phyloP scores from a whole-genome alignment of 2,113 vertebrate genomes.

The Toxotes jaculatrix region DNA sequence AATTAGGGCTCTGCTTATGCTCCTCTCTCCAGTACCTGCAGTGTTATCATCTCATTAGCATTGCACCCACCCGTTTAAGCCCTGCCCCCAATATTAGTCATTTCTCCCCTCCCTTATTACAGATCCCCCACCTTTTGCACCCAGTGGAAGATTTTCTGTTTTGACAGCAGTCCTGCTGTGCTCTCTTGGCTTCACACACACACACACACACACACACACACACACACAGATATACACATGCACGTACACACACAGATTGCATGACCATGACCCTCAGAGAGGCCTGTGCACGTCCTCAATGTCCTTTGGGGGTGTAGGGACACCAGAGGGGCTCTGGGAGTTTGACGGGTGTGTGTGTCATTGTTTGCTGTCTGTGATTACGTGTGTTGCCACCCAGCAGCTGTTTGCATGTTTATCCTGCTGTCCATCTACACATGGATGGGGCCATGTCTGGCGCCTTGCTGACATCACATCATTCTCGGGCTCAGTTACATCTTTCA shows the following conservation, averaged over 20 bases:
- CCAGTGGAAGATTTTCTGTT: constrained; percentile 73
- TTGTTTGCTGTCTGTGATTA: constrained; percentile 77
- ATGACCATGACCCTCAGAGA: constrained; percentile 70
- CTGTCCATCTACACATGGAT: constrained; percentile 48
- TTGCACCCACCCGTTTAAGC: constrained; percentile 44
- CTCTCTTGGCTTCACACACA: constrained; percentile 54
- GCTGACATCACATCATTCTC: constrained; percentile 62
- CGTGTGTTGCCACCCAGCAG: constrained; percentile 75
- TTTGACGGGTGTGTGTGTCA: constrained; percentile 65
- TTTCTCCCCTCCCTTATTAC: constrained; percentile 54
- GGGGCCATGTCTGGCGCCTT: constrained; percentile 61
- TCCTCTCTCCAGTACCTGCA: constrained; percentile 50
- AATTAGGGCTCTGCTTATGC: constrained; percentile 7
- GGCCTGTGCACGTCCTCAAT: constrained; percentile 62
- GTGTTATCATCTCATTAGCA: constrained; percentile 42
- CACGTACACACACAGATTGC: constrained; percentile 38
- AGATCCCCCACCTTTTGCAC: constrained; percentile 64
- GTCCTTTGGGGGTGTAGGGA: constrained; percentile 58
- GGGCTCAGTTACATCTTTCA: not conserved
- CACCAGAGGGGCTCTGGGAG: constrained; percentile 62
- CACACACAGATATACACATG: constrained; percentile 48
- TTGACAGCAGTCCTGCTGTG: constrained; percentile 77
- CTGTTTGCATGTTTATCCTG: constrained; percentile 78
- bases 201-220: constrained; percentile 44
- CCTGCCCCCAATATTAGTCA: constrained; percentile 56